Base-by-base conservation (phyloP, 2,113 vertebrate species). In the Pedetes capensis region DNA sequence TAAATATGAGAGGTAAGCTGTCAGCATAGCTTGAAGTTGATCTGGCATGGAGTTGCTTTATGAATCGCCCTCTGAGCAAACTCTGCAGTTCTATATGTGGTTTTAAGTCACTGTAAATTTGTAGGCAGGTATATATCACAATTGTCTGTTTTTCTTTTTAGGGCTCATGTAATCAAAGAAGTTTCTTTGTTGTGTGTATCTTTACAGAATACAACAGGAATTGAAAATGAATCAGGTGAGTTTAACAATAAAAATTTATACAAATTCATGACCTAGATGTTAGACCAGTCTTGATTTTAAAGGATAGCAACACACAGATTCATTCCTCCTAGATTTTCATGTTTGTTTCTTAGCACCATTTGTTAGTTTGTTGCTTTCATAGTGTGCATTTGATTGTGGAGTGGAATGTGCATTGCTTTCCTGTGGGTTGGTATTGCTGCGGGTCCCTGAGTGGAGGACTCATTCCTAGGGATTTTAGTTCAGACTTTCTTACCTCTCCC, bases 211-310 rank as follows among this genome's bases (percentile, higher is more conserved):
- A 97, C 97, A 97, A 95, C 97, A 97, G 98, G 98, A 98, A 97
- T 98, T 98, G 98, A 98, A 96, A 98, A 99, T 99, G 98, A 98
- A 98, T 97, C 98, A 98, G 98, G 98, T 99, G 97, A 98, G 98
- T 98, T 97, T 97, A 94, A 97, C 88, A 93, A 94, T 74, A 97
- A 97, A 95, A 97, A 97, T 98, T 98, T 95, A 94, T 98, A 95
- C 97, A 95, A 98, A 96, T 97, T 84, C 87, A 84, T 97, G 96
- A 92, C 39, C 61, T 96, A 94, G 87, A 95, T 98, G 79, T 96
- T 97, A 96, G 96, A 79, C 87, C 22, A 96, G 95, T 97, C 89
- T 95, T 90, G 76, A 91, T 96, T 97, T 97, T 97, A 95, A 93
- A 97, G 75, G 80, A 75, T 91, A 96, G 83, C 96, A 92, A 25